Evolutionary conservation across 2,888 invertebrate species (phyloP).

Genomic region (Nemoura dubitans): DNA sequence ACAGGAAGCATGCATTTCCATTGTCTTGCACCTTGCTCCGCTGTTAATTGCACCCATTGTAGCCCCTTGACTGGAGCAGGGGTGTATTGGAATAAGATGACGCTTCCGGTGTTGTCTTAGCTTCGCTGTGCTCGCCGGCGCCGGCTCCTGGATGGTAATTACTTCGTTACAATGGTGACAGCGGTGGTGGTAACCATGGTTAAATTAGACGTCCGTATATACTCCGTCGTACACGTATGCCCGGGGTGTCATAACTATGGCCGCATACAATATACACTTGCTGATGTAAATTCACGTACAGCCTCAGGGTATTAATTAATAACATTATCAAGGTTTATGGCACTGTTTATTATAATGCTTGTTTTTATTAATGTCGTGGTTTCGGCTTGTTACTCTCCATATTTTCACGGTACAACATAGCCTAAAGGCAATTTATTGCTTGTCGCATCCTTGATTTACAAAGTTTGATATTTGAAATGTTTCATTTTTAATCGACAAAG

Average conservation of each 20-base stretch:
- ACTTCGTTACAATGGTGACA: neutral
- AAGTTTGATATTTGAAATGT: neutral
- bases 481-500: neutral
- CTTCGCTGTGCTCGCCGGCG: neutral
- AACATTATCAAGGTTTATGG: too few species aligned
- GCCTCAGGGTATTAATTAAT: too few species aligned
- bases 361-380: too few species aligned
- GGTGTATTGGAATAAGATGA: neutral
- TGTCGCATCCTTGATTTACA: too few species aligned
- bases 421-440: too few species aligned
- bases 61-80: neutral
- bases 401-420: too few species aligned
- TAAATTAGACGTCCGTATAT: neutral
- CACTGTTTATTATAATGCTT: too few species aligned
- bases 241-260: neutral
- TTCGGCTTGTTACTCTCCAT: too few species aligned
- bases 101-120: neutral
- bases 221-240: neutral
- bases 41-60: neutral
- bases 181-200: neutral
- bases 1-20: neutral
- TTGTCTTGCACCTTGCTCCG: conserved; percentile 5
- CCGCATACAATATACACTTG: neutral
- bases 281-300: too few species aligned
- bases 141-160: neutral